Base-by-base conservation (phyloP, 2,797 vertebrate genomes). In the Sandelia bainsii region DNA sequence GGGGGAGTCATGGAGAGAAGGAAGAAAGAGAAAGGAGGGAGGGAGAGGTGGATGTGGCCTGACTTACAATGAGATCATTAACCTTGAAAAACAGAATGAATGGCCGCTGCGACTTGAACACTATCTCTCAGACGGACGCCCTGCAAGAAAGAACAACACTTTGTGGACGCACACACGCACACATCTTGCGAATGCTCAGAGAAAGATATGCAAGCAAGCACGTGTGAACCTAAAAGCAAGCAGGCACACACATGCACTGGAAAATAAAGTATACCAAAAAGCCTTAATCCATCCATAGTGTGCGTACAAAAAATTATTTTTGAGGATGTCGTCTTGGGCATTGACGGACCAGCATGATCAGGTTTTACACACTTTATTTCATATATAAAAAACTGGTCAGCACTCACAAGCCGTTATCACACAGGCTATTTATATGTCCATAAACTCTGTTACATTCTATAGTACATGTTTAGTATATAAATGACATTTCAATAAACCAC, bases 1-100 rank as follows among this genome's bases (percentile, higher is more conserved):
- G 58, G 25, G 63, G 39, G 25, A 27, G 44, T 45, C 44, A 8
- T 72, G 49, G 64, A 54, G 58, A 58, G 65, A 42, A 53, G 25
- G 32, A 44, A 27, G 27, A 61, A 42, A 53, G 27, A 63, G 59
- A 58, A 19, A 10, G 52, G 16, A 48, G 17, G 27, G 61, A 66
- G 39, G 53, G 40, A 42, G 50, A 65, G 67, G 68, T 4, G 64
- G 75, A 91, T 93, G 93, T 92, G 93, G 91, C 87, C 83, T 92
- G 94, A 89, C 94, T 95, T 92, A 92, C 90, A 94, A 95, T 92
- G 89, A 93, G 90, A 91, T 94, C 93, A 94, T 94, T 94, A 95
- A 94, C 93, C 93, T 95, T 94, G 93, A 89, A 87, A 87, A 89
- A 81, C 68, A 82, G 80, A 87, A 77, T 61, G 81, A 87, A 77